These are phyloP conservation scores for Hypomesus transpacificus DNA, from an alignment of 2,113 vertebrate species.

Conservation along the genomic window DNA sequence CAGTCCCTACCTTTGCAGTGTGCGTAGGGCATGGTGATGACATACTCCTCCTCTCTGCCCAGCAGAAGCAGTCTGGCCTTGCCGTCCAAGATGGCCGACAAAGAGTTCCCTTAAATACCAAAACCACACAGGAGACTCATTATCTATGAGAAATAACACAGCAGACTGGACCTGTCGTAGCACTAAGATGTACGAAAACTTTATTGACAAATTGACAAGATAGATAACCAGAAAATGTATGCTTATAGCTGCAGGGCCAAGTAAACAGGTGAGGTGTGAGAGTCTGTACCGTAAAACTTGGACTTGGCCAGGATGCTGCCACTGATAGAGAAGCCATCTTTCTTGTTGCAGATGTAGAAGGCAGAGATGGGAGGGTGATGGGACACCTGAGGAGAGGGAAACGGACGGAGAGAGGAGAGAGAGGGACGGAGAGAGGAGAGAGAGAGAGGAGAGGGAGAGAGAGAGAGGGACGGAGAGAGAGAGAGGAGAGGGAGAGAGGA, in stretches of 20 bases:
- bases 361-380: constrained; percentile 94
- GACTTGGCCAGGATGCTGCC: constrained; percentile 93
- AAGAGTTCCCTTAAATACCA: constrained; percentile 80
- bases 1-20: constrained; percentile 87
- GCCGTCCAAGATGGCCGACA: constrained; percentile 91
- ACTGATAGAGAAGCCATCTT: constrained; percentile 89
- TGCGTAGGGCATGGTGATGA: constrained; percentile 95
- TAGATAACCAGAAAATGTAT: background rate
- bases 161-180: too few relatives aligned
- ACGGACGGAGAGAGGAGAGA: background rate
- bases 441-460: constrained; percentile 8
- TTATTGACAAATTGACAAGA: background rate
- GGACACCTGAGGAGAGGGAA: constrained; percentile 78
- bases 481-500: background rate
- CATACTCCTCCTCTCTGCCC: constrained; percentile 83
- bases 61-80: constrained; percentile 85
- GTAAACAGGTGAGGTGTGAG: background rate
- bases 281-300: constrained; percentile 87
- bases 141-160: background rate
- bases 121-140: background rate
- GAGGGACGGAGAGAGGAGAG: background rate
- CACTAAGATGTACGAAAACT: background rate
- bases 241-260: background rate
- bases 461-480: background rate
- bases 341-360: constrained; percentile 93